Conservation (phyloP, 1,140 invertebrate species). For the Trachelipus rathkii region DNA sequence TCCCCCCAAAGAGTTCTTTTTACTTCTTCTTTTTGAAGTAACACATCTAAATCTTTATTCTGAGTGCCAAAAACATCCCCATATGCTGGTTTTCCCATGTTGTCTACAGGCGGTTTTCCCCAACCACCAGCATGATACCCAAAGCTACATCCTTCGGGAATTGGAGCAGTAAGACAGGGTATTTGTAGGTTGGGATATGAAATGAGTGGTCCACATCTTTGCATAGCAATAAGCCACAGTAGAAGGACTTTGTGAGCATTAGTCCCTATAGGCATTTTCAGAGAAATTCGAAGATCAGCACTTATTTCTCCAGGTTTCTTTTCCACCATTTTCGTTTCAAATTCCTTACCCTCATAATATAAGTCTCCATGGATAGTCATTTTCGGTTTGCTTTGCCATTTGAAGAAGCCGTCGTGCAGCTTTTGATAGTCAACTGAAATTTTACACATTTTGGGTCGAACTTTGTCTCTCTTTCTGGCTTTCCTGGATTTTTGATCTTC, state of each 20-base stretch:
- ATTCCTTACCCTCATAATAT: constrained; percentile 99
- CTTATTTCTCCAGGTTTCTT: constrained; percentile 98
- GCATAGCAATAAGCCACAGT: constrained; percentile 99
- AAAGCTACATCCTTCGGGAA: constrained; percentile 94
- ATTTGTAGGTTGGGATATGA: constrained; percentile 99
- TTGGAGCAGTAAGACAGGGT: constrained; percentile 85
- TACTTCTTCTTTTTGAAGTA: constrained; percentile 74
- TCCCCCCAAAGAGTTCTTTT: constrained; percentile 95
- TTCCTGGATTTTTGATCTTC: constrained; percentile 96
- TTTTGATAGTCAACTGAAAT: constrained; percentile 99
- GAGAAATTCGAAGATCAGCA: constrained; percentile 89
- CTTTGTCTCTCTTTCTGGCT: constrained; percentile 95
- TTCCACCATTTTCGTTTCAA: constrained; percentile 93
- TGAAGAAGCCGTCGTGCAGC: constrained; percentile 98
- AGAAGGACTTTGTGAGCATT: constrained; percentile 85
- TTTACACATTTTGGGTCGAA: constrained; percentile 96
- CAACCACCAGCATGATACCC: constrained; percentile 98
- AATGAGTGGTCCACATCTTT: constrained; percentile 93
- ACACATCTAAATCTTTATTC: constrained; percentile 44
- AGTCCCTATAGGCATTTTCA: constrained; percentile 97
- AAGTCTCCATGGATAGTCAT: constrained; percentile 99
- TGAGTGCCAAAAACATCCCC: constrained; percentile 95
- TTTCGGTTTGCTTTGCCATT: constrained; percentile 97
- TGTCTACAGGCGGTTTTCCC: constrained; percentile 99
- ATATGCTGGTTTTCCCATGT: constrained; percentile 93